Percentiles rank a stretch among this genome's conserved stretches.
Evolutionary conservation across 2,888 invertebrate species (phyloP).

Genomic region (Venustoraphidia nigricollis): DNA sequence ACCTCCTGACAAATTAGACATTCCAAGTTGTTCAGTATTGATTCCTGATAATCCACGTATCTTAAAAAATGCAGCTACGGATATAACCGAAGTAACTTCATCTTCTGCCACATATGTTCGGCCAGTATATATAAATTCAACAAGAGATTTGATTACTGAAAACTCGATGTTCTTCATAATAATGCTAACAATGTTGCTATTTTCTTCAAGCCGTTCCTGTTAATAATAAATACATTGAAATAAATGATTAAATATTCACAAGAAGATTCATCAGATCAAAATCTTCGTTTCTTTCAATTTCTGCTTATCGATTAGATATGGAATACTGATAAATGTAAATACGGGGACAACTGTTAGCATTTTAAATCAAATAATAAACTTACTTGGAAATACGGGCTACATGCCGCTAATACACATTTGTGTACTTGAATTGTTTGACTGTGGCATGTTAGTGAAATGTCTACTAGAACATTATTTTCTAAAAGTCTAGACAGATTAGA

Average conservation of each 20-base stretch:
- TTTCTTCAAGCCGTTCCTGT: not conserved
- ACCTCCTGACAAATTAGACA: too few species aligned
- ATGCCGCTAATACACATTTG: slow-evolving; percentile 4
- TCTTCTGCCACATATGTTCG: slow-evolving; percentile 28
- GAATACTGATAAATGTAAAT: too few species aligned
- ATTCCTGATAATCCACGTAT: slow-evolving; percentile 3
- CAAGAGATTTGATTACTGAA: slow-evolving; percentile 32
- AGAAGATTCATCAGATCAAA: too few species aligned
- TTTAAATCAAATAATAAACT: not conserved
- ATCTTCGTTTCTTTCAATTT: too few species aligned
- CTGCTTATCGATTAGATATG: too few species aligned
- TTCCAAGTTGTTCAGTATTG: not conserved
- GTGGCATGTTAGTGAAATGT: slow-evolving; percentile 2
- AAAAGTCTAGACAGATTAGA: slow-evolving; percentile 1
- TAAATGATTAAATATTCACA: not conserved
- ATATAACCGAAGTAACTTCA: not conserved
- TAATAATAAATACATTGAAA: not conserved
- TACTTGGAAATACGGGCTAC: slow-evolving; percentile 3
- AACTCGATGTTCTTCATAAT: slow-evolving; percentile 29
- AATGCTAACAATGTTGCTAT: not conserved
- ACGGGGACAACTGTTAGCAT: too few species aligned
- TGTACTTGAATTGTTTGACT: slow-evolving; percentile 1
- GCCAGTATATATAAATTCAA: slow-evolving; percentile 36
- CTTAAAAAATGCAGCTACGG: slow-evolving; percentile 4
- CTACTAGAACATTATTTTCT: not conserved